These are phyloP conservation scores for Drosophila ezoana DNA, from an alignment of 2,888 invertebrate species.

Conservation along the genomic window DNA sequence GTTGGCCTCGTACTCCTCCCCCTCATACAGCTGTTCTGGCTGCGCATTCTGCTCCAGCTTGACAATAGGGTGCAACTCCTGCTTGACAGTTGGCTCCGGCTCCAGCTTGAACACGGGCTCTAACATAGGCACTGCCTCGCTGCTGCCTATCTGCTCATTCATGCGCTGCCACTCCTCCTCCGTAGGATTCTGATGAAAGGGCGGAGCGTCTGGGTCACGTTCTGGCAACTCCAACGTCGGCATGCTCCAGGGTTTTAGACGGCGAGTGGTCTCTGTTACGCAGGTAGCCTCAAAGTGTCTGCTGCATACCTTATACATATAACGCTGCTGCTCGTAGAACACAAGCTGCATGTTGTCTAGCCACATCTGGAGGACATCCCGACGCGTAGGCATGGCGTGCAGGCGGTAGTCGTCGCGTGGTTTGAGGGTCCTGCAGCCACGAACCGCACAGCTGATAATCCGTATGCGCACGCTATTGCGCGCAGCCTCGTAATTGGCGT, in stretches of 20 bases:
- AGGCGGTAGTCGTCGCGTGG: slow-evolving; percentile 61
- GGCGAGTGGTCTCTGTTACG: slow-evolving; percentile 47
- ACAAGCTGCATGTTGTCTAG: slow-evolving; percentile 70
- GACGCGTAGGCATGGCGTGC: slow-evolving; percentile 62
- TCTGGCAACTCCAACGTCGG: slow-evolving; percentile 70
- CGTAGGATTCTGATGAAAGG: slow-evolving; percentile 35
- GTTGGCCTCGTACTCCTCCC: slow-evolving; percentile 7
- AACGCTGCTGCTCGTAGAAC: slow-evolving; percentile 63
- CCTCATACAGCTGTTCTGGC: not conserved
- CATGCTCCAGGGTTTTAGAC: slow-evolving; percentile 76
- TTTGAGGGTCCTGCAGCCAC: slow-evolving; percentile 47
- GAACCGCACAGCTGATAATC: slow-evolving; percentile 60
- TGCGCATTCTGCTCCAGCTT: slow-evolving; percentile 45
- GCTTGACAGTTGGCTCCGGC: slow-evolving; percentile 33
- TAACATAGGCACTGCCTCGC: not conserved
- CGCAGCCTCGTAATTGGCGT: slow-evolving; percentile 44
- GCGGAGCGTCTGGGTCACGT: slow-evolving; percentile 12
- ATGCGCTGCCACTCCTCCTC: slow-evolving; percentile 63
- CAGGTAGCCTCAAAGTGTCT: slow-evolving; percentile 76
- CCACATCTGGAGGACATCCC: slow-evolving; percentile 70
- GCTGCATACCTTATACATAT: slow-evolving; percentile 76
- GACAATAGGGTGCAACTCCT: slow-evolving; percentile 34
- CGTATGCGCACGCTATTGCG: slow-evolving; percentile 52
- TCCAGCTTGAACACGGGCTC: slow-evolving; percentile 32
- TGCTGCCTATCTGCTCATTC: slow-evolving; percentile 13